phyloP scores from a whole-genome alignment of 2,888 invertebrate genomes.

The Argynnis bischoffii region DNA sequence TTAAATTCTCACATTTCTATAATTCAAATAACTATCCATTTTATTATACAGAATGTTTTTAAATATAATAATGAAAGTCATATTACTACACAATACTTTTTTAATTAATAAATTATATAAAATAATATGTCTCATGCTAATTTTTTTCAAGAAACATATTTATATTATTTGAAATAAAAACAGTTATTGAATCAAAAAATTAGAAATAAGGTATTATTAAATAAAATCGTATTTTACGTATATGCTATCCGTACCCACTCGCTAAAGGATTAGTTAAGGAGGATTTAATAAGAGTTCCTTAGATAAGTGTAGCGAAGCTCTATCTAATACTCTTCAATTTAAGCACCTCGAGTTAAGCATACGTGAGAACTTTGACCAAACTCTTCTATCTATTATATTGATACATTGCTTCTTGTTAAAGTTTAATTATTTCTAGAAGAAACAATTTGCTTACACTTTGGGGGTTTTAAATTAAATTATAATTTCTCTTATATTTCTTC shows the following conservation, averaged over 20 bases:
- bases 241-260: slow-evolving; percentile 56
- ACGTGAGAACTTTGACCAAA: slow-evolving; percentile 17
- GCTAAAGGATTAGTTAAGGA: slow-evolving; percentile 76
- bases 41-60: too few relatives aligned
- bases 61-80: too few relatives aligned
- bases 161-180: too few relatives aligned
- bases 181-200: too few relatives aligned
- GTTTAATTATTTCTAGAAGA: not conserved
- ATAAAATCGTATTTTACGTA: slow-evolving; percentile 17
- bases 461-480: not conserved
- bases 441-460: not conserved
- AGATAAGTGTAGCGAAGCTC: slow-evolving; percentile 72
- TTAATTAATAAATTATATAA: too few relatives aligned
- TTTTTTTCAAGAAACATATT: too few relatives aligned
- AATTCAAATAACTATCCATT: too few relatives aligned
- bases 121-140: too few relatives aligned
- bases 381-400: not conserved
- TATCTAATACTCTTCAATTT: slow-evolving; percentile 64
- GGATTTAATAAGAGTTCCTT: slow-evolving; percentile 79
- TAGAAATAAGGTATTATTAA: not conserved
- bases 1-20: too few relatives aligned
- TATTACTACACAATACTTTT: too few relatives aligned
- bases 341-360: slow-evolving; percentile 48
- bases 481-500: too few relatives aligned
- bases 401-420: slow-evolving; percentile 3